Base-by-base conservation (phyloP, 2,113 vertebrate genomes). In the Sminthopsis crassicaudata region DNA sequence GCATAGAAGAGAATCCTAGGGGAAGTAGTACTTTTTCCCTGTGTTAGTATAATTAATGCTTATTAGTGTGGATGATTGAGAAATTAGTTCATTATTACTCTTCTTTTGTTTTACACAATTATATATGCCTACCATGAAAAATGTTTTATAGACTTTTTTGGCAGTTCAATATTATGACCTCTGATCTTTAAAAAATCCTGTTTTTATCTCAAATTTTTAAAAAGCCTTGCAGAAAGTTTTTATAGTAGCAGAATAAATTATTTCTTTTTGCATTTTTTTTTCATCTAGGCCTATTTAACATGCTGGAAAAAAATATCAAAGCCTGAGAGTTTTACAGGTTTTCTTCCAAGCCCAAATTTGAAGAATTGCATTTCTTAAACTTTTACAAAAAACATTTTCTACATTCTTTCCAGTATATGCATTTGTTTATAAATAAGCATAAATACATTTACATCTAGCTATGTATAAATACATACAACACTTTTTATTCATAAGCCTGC, bases 91-190 rank as follows among this genome's bases (percentile, higher is more conserved):
- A 23, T 94, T 92, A 5, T 16, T 7, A 8, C 52, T 91, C 26
- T 95, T 88, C 52, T 94, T 26, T 12, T 60, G 26, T 50, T 51
- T 91, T 54, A 11, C 11, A 27, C 95, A 16, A 22, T 92, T 60
- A 92, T 90, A 96, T 26, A 90, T 42, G 2, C 76, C 0, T 94
- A 12, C 93, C 50, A 92, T 53, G 92, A 96, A 57, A 90, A 36
- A 51, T 94, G 0, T 23, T 51, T 95, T 94, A 89, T 7, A 11
- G 0, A 93, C 90, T 94, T 90, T 8, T 89, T 8, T 55, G 22
- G 36, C 7, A 26, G 55, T 9, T 90, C 91, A 60, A 52, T 42
- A 51, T 92, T 89, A 92, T 96, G 46, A 95, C 30, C 91, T 93
- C n/a, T 95, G 42, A 96, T 27, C 22, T 92, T 54, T 6, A 57